Evolutionary conservation across 1,140 invertebrate genomes (phyloP), one percentile per base, ranked within the genome.

Genomic region (Zaprionus camerounensis): DNA sequence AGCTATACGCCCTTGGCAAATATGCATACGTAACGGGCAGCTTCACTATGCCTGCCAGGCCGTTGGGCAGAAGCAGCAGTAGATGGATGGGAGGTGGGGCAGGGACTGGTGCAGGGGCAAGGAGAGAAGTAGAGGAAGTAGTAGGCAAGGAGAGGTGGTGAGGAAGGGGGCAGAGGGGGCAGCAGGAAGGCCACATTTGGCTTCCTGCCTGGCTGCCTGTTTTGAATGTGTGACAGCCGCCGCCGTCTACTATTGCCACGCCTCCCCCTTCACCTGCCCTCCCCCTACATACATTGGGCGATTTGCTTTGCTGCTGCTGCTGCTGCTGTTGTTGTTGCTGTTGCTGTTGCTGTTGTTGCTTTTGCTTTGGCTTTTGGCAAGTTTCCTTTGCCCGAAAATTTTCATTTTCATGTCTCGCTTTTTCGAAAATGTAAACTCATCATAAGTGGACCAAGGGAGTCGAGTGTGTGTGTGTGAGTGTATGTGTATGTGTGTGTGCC

Each of bases 381-480:
- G 73, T 72, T 73, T 73, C 63, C 56, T 87, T 88, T 88, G 84
- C 84, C 81, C 84, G 41, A 46, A 46, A 88, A 87, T 88, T 88
- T 78, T 78, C 76, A 78, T 78, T 78, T 78, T 74, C 76, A 78
- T 74, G 76, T 75, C 72, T 78, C 76, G 76, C 71, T 69, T 74
- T 84, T 90, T 46, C 68, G 71, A 88, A 88, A 88, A 88, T 90
- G 85, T 88, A 88, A 88, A 88, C 86, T 88, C 84, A 88, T 88
- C 84, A 88, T 88, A 90, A 88, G 84, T 88, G 84, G 85, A 84
- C 85, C 85, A 85, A 46, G 41, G 41, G 78, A 71, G 78, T 75
- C 67, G 51, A 72, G 28, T 70, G 24, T 71, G 22, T 76, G 63
- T 76, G 36, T 55, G 31, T 72, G 17, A 55, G 44, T n/a, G 26